Conservation (phyloP, 2,888 invertebrate species). For the Slavum lentiscoides region DNA sequence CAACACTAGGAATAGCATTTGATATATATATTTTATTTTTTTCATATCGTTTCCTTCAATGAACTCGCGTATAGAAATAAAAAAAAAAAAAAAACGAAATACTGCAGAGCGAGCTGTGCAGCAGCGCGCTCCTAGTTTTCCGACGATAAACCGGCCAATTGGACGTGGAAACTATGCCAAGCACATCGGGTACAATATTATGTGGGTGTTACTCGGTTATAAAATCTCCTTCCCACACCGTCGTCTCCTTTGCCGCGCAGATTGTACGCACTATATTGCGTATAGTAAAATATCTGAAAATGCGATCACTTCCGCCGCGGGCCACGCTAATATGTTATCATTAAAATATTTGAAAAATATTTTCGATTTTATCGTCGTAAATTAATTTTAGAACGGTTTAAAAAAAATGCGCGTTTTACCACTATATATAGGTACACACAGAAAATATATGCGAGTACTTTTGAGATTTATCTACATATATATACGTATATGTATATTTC, state of each 20-base stretch:
- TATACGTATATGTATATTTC: too few relatives aligned
- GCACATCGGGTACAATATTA: neutral
- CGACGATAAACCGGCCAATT: conserved; percentile 32
- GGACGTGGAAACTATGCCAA: conserved; percentile 42
- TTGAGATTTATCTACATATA: neutral
- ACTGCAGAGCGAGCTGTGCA: neutral
- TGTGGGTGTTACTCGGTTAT: conserved; percentile 36
- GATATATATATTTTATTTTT: conserved; percentile 4
- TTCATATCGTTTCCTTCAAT: conserved; percentile 46
- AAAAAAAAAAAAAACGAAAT: neutral
- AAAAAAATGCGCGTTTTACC: too few relatives aligned
- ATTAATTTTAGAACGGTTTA: too few relatives aligned
- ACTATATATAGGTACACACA: too few relatives aligned
- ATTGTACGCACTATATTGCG: neutral
- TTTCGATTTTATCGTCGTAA: neutral
- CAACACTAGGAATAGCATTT: conserved; percentile 50
- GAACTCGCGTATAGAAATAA: conserved; percentile 23
- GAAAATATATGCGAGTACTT: too few relatives aligned
- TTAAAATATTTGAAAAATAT: neutral
- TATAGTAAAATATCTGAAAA: neutral
- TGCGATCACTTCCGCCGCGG: conserved; percentile 24
- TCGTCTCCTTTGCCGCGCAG: neutral
- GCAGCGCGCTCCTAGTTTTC: conserved; percentile 28
- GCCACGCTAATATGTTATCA: neutral
- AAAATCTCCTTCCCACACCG: neutral